Conservation (phyloP, 1,140 invertebrate genomes). For the Drosophila baimaii region DNA sequence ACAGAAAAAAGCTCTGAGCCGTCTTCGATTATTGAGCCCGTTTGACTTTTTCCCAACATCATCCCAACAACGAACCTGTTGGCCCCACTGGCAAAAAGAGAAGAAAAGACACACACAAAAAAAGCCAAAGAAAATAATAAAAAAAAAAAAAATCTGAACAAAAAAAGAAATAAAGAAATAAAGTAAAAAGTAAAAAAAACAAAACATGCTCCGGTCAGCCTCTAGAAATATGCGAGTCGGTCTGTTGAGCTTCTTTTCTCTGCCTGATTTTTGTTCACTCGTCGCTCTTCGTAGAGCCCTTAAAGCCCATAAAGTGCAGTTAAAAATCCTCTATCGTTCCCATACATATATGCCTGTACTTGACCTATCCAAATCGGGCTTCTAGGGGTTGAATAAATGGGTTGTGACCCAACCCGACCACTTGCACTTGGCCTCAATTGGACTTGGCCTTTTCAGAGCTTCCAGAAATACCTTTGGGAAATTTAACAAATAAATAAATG, state of each 20-base stretch:
- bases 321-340: conserved; percentile 6
- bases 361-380: conserved; percentile 35
- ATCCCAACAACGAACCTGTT: conserved; percentile 70
- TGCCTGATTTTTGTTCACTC: neutral
- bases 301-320: conserved; percentile 34
- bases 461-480: neutral
- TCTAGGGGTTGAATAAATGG: conserved; percentile 9
- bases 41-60: conserved; percentile 71
- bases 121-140: conserved; percentile 17
- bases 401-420: neutral
- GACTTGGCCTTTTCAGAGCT: neutral
- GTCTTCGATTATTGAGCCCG: conserved; percentile 76
- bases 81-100: conserved; percentile 63
- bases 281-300: neutral
- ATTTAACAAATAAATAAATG: no score
- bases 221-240: conserved; percentile 60
- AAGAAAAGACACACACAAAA: conserved; percentile 34
- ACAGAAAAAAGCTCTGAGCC: conserved; percentile 23
- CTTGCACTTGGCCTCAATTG: conserved; percentile 32
- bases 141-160: conserved; percentile 26
- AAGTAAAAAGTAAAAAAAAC: conserved; percentile 28
- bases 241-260: conserved; percentile 39
- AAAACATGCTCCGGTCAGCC: conserved; percentile 46
- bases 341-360: conserved; percentile 12
- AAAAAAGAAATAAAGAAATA: conserved; percentile 23